Evolutionary conservation across 2,888 invertebrate genomes (phyloP).

Genomic region (Nomada ruficornis): DNA sequence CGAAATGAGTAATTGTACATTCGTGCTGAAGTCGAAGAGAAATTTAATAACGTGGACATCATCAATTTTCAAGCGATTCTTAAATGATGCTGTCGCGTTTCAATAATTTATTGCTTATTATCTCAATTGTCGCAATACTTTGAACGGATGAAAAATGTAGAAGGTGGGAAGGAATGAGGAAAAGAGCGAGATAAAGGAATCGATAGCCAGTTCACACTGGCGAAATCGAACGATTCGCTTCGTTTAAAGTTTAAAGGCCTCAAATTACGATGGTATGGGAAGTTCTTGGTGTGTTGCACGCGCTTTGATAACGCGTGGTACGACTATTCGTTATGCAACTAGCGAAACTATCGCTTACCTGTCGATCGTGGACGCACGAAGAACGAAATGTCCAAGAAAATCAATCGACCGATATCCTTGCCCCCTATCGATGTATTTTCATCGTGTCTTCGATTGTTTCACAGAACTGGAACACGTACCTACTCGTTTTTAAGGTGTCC

Average conservation of each 20-base stretch:
- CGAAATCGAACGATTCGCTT: constrained; percentile 14
- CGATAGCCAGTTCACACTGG: neutral
- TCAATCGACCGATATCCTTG: constrained; percentile 24
- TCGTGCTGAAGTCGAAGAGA: neutral
- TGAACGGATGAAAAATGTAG: neutral
- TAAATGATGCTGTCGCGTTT: no score
- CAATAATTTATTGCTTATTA: no score
- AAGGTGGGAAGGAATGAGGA: neutral
- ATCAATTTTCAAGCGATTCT: no score
- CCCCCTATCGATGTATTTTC: neutral
- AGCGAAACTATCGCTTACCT: constrained; percentile 78
- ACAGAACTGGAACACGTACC: constrained; percentile 1
- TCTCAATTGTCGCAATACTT: no score
- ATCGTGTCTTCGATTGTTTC: neutral
- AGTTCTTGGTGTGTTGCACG: constrained; percentile 67
- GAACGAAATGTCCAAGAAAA: constrained; percentile 36
- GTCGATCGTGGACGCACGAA: constrained; percentile 68
- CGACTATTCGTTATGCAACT: constrained; percentile 73
- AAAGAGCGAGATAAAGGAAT: neutral
- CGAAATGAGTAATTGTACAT: neutral
- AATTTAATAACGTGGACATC: neutral
- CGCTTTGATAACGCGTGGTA: constrained; percentile 69
- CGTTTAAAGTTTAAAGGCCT: constrained; percentile 21
- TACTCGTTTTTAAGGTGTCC: neutral
- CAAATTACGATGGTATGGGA: constrained; percentile 30